Conservation (phyloP, 1,140 invertebrate genomes). For the Subanguina moxae region DNA sequence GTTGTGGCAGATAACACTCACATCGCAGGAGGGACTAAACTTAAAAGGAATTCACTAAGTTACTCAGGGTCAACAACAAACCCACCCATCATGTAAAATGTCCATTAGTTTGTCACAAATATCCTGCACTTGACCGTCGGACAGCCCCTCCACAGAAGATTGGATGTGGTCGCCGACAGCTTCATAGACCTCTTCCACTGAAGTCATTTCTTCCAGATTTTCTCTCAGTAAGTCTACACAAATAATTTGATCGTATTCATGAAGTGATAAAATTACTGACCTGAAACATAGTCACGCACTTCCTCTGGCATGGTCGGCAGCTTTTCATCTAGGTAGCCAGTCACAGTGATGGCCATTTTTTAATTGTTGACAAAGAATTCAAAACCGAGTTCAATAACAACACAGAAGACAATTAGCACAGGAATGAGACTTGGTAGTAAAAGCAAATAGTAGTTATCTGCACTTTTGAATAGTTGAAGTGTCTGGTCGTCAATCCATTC, state of each 20-base stretch:
- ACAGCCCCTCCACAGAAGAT: slow-evolving; percentile 24
- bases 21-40: too few species aligned
- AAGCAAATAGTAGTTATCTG: slow-evolving; percentile 29
- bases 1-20: too few species aligned
- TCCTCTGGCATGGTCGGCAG: slow-evolving; percentile 36
- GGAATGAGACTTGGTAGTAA: slow-evolving; percentile 26
- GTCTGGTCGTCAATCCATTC: slow-evolving; percentile 33
- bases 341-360: slow-evolving; percentile 15
- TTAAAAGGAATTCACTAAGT: too few species aligned
- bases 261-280: slow-evolving; percentile 12
- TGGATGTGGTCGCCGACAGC: slow-evolving; percentile 44
- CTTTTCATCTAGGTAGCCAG: slow-evolving; percentile 26
- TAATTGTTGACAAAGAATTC: slow-evolving; percentile 33
- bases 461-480: slow-evolving; percentile 28
- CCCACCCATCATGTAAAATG: slow-evolving; percentile 42
- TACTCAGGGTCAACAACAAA: too few species aligned
- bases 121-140: slow-evolving; percentile 26
- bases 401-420: slow-evolving; percentile 24
- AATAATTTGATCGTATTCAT: slow-evolving; percentile 12
- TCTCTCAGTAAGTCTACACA: slow-evolving; percentile 43
- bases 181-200: slow-evolving; percentile 34
- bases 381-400: slow-evolving; percentile 36
- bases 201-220: slow-evolving; percentile 37
- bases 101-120: slow-evolving; percentile 39
- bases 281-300: slow-evolving; percentile 30